Evolutionary conservation across 2,113 vertebrate species (phyloP).

Genomic region (Peucedramus taeniatus): DNA sequence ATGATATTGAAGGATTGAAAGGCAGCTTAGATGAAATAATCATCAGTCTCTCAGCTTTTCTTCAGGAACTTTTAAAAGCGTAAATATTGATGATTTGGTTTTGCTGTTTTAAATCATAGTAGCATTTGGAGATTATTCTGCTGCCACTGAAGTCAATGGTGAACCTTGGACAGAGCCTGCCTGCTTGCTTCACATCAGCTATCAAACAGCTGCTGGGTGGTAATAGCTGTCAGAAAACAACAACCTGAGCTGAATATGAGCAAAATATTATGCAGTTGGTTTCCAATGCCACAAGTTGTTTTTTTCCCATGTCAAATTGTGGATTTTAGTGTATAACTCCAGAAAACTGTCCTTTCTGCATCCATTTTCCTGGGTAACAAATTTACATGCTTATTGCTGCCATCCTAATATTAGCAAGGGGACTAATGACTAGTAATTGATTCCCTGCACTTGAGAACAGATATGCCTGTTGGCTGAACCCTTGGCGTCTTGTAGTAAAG

Average conservation of each 20-base stretch:
- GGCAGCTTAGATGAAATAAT: not conserved
- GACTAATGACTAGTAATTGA: not conserved
- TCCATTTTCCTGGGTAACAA: not conserved
- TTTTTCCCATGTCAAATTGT: not conserved
- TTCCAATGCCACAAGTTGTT: not conserved
- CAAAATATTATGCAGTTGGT: not conserved
- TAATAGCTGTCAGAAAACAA: not conserved
- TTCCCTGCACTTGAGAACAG: not conserved
- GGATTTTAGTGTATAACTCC: not conserved
- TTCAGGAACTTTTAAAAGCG: not conserved
- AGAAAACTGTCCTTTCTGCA: not conserved
- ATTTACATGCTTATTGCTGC: not conserved
- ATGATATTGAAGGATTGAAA: not conserved
- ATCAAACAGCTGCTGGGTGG: not conserved
- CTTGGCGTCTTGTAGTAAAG: not conserved
- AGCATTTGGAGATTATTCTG: not conserved
- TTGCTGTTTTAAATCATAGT: not conserved
- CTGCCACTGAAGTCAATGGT: not conserved
- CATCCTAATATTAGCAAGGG: not conserved
- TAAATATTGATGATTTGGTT: not conserved
- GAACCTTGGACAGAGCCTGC: not conserved
- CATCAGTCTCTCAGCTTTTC: not conserved
- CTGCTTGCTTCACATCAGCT: not conserved
- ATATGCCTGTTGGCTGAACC: not conserved
- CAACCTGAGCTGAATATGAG: constrained; percentile 16